Conservation (phyloP, 2,888 invertebrate species). For the Cordilura impudica region DNA sequence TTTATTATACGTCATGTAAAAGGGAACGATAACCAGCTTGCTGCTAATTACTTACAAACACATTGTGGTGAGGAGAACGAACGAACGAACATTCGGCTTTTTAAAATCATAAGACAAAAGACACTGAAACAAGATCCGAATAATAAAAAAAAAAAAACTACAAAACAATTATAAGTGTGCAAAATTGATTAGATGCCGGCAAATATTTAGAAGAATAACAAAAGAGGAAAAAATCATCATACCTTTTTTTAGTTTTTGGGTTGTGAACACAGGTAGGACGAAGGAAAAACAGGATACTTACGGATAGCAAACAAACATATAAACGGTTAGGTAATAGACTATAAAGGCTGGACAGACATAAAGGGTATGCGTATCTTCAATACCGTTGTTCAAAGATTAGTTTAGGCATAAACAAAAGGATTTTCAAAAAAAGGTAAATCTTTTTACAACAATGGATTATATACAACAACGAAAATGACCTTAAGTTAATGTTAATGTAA, state of each 20-base stretch:
- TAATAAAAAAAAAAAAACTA: not conserved
- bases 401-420: slow-evolving; percentile 40
- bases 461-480: slow-evolving; percentile 29
- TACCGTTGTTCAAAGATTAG: slow-evolving; percentile 18
- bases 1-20: not conserved
- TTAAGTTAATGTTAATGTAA: slow-evolving; percentile 48
- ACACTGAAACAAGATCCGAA: slow-evolving; percentile 9
- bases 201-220: not conserved
- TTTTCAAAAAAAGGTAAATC: slow-evolving; percentile 13
- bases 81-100: slow-evolving; percentile 1
- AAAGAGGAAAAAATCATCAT: not conserved
- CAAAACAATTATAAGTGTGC: slow-evolving; percentile 34
- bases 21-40: not conserved
- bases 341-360: not conserved
- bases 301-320: not conserved
- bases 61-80: slow-evolving; percentile 40
- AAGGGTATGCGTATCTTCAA: not conserved
- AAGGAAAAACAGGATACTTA: not conserved
- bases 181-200: slow-evolving; percentile 38
- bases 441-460: slow-evolving; percentile 5
- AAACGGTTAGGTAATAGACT: slow-evolving; percentile 24
- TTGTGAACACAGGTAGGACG: not conserved
- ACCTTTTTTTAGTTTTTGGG: not conserved
- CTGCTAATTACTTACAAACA: slow-evolving; percentile 41
- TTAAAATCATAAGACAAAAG: not conserved